Base-by-base conservation (phyloP, 1,140 invertebrate genomes). In the Ganaspis sp. region DNA sequence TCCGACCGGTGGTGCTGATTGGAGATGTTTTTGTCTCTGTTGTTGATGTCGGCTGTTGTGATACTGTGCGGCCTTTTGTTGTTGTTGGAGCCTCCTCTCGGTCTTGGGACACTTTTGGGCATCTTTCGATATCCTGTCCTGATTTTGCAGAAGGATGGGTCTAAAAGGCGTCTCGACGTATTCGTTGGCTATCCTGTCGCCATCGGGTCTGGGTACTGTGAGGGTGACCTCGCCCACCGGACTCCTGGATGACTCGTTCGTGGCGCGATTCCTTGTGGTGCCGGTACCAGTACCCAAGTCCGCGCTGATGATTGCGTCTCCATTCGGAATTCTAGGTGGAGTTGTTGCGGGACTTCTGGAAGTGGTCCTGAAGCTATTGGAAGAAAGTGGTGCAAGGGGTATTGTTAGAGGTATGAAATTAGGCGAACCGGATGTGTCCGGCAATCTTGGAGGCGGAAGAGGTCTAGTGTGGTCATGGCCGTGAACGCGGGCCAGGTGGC, bases 141-240 rank as follows among this genome's bases (percentile, higher is more conserved):
- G 84, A 0, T 64, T 69, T 23, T 69, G 40, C 70, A 74, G 42
- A 49, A 75, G 34, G 72, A 49, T 72, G 0, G 82, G 85, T 78
- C 83, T 85, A 90, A 95, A 93, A 81, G 96, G 96, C 75, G 95
- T 95, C 86, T 97, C 96, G 87, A 97, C 95, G 92, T 97, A 97
- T 86, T 96, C 95, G 92, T 97, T 97, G 87, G 93, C 93, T 84
- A 94, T 92, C 80, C 96, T 92, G 88, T 96, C 95, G 85, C 92
- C 93, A 87, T 96, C 95, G 45, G 96, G 95, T 83, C 95, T 92
- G 64, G 96, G 96, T 86, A 94, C 93, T 81, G 93, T 92, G 85
- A 96, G 93, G 79, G 94, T 94, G 80, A 94, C 94, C 85, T 89
- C 89, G 17, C 85, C 85, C n/a, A 89, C 74, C 5, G 84, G 82